Base-by-base conservation (phyloP, 2,888 invertebrate genomes). In the Lutraria lutraria region DNA sequence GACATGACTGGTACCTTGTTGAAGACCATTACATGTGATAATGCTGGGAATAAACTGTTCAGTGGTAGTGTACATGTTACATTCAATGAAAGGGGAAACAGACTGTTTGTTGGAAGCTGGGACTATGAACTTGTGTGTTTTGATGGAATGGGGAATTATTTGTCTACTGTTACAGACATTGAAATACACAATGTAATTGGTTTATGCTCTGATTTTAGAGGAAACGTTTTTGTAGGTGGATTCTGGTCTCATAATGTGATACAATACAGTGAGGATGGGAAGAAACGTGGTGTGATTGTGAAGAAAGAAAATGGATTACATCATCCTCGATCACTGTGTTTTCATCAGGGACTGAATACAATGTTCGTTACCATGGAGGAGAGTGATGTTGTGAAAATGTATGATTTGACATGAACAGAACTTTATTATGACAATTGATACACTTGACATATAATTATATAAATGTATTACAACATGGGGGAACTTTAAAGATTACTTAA, bases 11-110 rank as follows among this genome's bases (percentile, higher is more conserved):
- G 72, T 72, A 72, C 25, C 25, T 10, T 25, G 29, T 10, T 72
- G n/a, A n/a, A n/a, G n/a, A n/a, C 8, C 12, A 72, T 25, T 15
- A 29, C 72, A 29, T 15, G 25, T 15, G 72, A 72, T 13, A 72
- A 72, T 29, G 72, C 25, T 72, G 72, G 72, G 31, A 72, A 72
- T 25, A 72, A 25, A 29, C 29, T 72, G 72, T 72, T 72, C 25
- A 0, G 12, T 25, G 3, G 3, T 4, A 72, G 31, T 29, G 29
- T 2, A 29, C 72, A 31, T 31, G 16, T 72, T 25, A 29, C 72
- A 10, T 72, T 72, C 25, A 72, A 72, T 72, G 31, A 0, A 25
- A 72, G 29, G 25, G n/a, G 31, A 15, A 72, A 72, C 29, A 72
- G 72, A 72, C 10, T 72, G 25, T 72, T 29, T 72, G 72, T 72